Base-by-base conservation (phyloP, 1,140 invertebrate genomes). In the Dendrolimus kikuchii region DNA sequence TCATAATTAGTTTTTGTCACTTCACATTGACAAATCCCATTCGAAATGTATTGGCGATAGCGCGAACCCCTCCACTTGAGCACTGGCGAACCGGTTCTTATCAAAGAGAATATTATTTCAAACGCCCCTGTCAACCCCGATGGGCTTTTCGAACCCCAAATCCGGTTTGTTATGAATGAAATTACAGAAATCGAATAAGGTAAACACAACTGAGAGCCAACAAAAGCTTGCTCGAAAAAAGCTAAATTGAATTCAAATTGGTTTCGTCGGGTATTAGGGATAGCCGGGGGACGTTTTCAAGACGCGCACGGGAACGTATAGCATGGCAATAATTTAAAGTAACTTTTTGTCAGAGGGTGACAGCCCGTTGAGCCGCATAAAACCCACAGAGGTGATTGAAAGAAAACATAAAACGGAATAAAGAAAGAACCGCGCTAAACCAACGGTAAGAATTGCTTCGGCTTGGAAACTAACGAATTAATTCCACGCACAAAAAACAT, bases 131-230 rank as follows among this genome's bases (percentile, higher is more conserved):
- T 81, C 80, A 81, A 77, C 74, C 75, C 81, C 77, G 72, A 78
- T 75, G 72, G 76, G 77, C 74, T 79, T 80, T 77, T 66, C 64
- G 69, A 78, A 75, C 78, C 81, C 82, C 72, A 81, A 86, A 86
- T 86, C 83, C 81, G 79, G 83, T 86, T 86, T 86, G 79, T 83
- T 83, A 86, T 86, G 83, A 86, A 86, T 84, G 83, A 86, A 86
- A 86, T 86, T 86, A 86, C 79, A 84, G 81, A 84, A 86, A 86
- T 86, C 83, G 81, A 86, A 86, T 86, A 86, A 86, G 74, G 83
- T 86, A 84, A 84, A 86, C 79, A 86, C 79, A 83, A 83, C 81
- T 77, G 79, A 78, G 81, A 81, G 81, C 69, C 78, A 86, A 86
- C 83, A 86, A 86, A 86, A 86, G 83, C 78, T 80, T 77, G 77